Evolutionary conservation across 2,888 invertebrate genomes (phyloP).

Genomic region (Saturnia japonica): DNA sequence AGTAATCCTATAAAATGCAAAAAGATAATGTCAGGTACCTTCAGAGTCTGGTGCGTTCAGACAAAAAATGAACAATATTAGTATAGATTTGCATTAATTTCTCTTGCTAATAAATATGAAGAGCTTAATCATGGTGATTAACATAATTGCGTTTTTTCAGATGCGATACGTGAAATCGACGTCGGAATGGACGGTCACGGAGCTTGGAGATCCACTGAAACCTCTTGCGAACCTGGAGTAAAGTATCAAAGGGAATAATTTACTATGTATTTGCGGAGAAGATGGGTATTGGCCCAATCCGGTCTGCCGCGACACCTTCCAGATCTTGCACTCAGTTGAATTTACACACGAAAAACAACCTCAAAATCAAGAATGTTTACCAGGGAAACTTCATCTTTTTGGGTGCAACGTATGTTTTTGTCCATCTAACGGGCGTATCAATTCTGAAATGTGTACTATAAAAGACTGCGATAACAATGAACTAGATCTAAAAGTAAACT

Average conservation of each 20-base stretch:
- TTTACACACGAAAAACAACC: conserved; percentile 32
- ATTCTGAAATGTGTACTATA: conserved; percentile 54
- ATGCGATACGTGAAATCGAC: conserved; percentile 58
- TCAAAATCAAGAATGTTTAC: conserved; percentile 43
- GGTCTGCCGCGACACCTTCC: conserved; percentile 62
- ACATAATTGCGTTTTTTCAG: conserved; percentile 35
- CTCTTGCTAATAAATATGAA: neutral
- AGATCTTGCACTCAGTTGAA: conserved; percentile 56
- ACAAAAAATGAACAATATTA: too few species aligned
- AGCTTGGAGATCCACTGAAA: conserved; percentile 51
- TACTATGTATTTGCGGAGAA: conserved; percentile 62
- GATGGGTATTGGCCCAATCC: conserved; percentile 71
- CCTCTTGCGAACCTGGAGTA: conserved; percentile 56
- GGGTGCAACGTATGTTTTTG: conserved; percentile 69
- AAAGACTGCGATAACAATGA: conserved; percentile 47
- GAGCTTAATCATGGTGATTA: neutral
- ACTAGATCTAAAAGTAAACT: conserved; percentile 30
- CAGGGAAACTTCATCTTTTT: conserved; percentile 54
- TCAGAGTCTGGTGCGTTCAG: too few species aligned
- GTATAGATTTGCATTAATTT: neutral
- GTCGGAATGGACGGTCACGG: conserved; percentile 72
- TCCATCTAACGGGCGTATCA: conserved; percentile 45
- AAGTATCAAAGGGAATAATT: conserved; percentile 49
- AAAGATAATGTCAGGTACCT: too few species aligned
- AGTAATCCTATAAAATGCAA: too few species aligned